Percentiles rank a stretch among this genome's conserved stretches.
These are phyloP conservation scores for Sphinx pinastri DNA, from an alignment of 2,888 invertebrate species.

Conservation along the genomic window DNA sequence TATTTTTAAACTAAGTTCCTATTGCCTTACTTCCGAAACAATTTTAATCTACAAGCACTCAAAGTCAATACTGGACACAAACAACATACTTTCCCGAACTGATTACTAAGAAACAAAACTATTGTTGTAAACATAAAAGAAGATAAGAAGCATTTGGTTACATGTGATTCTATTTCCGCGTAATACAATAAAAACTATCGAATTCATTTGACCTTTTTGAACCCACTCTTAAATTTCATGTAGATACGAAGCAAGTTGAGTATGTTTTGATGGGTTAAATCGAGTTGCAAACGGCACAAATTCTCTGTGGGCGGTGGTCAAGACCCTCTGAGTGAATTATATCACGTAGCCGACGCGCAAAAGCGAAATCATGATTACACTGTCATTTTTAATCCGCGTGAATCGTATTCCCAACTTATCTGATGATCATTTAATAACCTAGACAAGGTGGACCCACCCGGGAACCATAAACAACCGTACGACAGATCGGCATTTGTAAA, in stretches of 20 bases:
- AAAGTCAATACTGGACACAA: constrained; percentile 1
- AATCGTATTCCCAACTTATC: constrained; percentile 64
- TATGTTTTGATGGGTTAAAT: not conserved
- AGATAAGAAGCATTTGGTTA: constrained; percentile 17
- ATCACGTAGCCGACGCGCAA: constrained; percentile 36
- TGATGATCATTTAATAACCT: constrained; percentile 76
- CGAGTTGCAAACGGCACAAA: constrained; percentile 5
- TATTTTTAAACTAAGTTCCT: constrained; percentile 17
- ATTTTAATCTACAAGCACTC: not conserved
- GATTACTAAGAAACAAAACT: constrained; percentile 18
- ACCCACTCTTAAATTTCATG: constrained; percentile 9
- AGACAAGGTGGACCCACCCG: constrained; percentile 70
- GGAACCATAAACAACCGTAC: constrained; percentile 69
- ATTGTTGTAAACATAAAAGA: constrained; percentile 18
- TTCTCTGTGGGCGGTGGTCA: constrained; percentile 5
- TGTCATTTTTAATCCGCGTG: constrained; percentile 46
- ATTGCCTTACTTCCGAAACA: constrained; percentile 18
- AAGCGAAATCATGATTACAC: constrained; percentile 15
- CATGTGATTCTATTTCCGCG: constrained; percentile 7
- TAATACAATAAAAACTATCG: not conserved
- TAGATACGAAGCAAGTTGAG: not conserved
- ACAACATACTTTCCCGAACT: constrained; percentile 1
- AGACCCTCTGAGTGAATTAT: constrained; percentile 30
- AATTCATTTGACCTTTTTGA: not conserved
- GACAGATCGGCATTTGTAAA: constrained; percentile 75